Evolutionary conservation across 1,140 invertebrate species (phyloP).

Genomic region (Zophobas atratus): DNA sequence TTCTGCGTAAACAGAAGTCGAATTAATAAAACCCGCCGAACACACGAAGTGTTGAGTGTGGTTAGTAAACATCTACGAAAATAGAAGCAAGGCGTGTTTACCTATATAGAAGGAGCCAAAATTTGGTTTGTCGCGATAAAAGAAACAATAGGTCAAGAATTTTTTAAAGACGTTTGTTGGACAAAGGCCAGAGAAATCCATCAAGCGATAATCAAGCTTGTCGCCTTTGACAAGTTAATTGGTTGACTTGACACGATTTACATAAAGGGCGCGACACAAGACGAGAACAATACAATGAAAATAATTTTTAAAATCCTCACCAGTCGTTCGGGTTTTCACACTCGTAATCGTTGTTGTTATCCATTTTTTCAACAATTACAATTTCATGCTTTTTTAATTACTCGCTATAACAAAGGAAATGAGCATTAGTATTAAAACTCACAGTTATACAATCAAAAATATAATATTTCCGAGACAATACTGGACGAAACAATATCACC

Average conservation of each 20-base stretch:
- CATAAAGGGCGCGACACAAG: slow-evolving; percentile 34
- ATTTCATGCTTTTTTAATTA: slow-evolving; percentile 31
- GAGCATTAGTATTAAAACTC: slow-evolving; percentile 23
- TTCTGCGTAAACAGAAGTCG: slow-evolving; percentile 57
- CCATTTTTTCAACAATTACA: slow-evolving; percentile 40
- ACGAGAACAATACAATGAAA: slow-evolving; percentile 42
- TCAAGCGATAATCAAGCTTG: slow-evolving; percentile 19
- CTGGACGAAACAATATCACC: slow-evolving; percentile 20
- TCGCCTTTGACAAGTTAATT: slow-evolving; percentile 35
- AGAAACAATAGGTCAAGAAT: not conserved
- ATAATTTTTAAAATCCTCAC: slow-evolving; percentile 42
- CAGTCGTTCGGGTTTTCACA: slow-evolving; percentile 36
- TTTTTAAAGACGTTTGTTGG: slow-evolving; percentile 7
- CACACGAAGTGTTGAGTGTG: slow-evolving; percentile 31
- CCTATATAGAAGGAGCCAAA: slow-evolving; percentile 25
- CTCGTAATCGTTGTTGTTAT: slow-evolving; percentile 45
- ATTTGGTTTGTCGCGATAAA: slow-evolving; percentile 7
- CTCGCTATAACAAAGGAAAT: slow-evolving; percentile 39
- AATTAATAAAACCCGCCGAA: slow-evolving; percentile 36
- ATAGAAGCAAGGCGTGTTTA: slow-evolving; percentile 38
- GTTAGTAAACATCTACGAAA: slow-evolving; percentile 41
- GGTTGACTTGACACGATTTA: slow-evolving; percentile 37
- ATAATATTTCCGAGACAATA: slow-evolving; percentile 26
- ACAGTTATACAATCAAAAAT: slow-evolving; percentile 11
- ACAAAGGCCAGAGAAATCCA: slow-evolving; percentile 24